phyloP scores from a whole-genome alignment of 2,888 invertebrate species.

The Volucella inanis region DNA sequence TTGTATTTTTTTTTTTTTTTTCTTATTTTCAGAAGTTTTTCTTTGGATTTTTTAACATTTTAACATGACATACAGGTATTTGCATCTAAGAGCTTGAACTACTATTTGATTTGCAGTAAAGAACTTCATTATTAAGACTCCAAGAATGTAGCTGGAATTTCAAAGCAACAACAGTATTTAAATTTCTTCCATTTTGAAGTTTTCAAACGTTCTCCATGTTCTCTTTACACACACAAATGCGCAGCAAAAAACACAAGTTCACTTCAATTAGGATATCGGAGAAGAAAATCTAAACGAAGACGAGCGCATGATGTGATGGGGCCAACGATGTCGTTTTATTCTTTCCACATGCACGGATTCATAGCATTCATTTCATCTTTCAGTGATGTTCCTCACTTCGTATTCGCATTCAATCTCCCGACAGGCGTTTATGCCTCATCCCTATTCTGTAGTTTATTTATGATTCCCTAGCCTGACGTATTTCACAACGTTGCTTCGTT shows the following conservation, averaged over 20 bases:
- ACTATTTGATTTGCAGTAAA: too few relatives aligned
- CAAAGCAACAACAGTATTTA: too few relatives aligned
- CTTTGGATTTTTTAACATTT: too few relatives aligned
- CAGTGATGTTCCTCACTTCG: slow-evolving; percentile 50
- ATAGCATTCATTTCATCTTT: slow-evolving; percentile 32
- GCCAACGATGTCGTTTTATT: slow-evolving; percentile 29
- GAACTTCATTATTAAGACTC: too few relatives aligned
- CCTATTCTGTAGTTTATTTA: slow-evolving; percentile 56
- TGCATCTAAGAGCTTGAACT: too few relatives aligned
- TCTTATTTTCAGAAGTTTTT: too few relatives aligned
- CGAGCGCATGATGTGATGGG: slow-evolving; percentile 54
- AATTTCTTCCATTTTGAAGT: neutral
- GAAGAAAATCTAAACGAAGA: slow-evolving; percentile 38
- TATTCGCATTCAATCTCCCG: slow-evolving; percentile 58
- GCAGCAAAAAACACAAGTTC: neutral
- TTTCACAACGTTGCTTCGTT: slow-evolving; percentile 50
- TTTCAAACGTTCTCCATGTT: slow-evolving; percentile 22
- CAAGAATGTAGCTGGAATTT: too few relatives aligned
- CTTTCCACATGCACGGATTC: slow-evolving; percentile 26
- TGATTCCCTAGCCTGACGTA: slow-evolving; percentile 73
- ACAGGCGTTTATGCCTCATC: slow-evolving; percentile 32
- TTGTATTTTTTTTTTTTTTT: too few relatives aligned
- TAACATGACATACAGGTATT: too few relatives aligned
- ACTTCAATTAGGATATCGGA: slow-evolving; percentile 38
- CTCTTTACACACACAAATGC: slow-evolving; percentile 12